Conservation (phyloP, 2,113 vertebrate species). For the Melanostigma gelatinosum region DNA sequence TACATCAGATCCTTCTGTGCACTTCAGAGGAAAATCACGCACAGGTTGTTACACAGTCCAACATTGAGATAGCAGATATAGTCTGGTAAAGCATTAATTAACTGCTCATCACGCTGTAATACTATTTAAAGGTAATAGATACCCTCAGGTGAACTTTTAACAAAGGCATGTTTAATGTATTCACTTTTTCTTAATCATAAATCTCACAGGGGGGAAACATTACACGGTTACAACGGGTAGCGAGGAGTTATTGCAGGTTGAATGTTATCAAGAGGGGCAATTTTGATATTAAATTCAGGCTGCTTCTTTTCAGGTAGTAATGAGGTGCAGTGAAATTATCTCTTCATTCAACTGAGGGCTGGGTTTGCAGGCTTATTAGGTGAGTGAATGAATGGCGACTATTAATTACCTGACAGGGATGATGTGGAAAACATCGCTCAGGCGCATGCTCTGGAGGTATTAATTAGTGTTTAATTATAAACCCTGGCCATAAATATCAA, state of each 20-base stretch:
- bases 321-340: conserved; percentile 32
- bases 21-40: conserved; percentile 1
- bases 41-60: conserved; percentile 42
- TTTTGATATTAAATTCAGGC: conserved; percentile 40
- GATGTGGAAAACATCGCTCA: conserved; percentile 64
- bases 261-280: conserved; percentile 32
- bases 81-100: conserved; percentile 47
- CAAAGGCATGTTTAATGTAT: conserved; percentile 55
- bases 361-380: conserved; percentile 20
- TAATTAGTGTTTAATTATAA: conserved; percentile 94
- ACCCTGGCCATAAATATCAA: conserved; percentile 88
- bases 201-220: conserved; percentile 45
- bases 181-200: conserved; percentile 47
- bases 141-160: conserved; percentile 52
- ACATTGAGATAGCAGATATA: conserved; percentile 40
- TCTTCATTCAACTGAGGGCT: conserved; percentile 41
- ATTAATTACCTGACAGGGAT: conserved; percentile 87
- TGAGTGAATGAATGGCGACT: conserved; percentile 47
- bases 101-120: conserved; percentile 28
- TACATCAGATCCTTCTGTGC: neutral
- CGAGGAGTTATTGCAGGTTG: conserved; percentile 43
- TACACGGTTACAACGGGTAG: conserved; percentile 11
- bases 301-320: conserved; percentile 43
- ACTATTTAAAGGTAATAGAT: conserved; percentile 49
- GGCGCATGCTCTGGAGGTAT: conserved; percentile 84